Conservation (phyloP, 2,797 vertebrate genomes). For the Tamandua tetradactyla region DNA sequence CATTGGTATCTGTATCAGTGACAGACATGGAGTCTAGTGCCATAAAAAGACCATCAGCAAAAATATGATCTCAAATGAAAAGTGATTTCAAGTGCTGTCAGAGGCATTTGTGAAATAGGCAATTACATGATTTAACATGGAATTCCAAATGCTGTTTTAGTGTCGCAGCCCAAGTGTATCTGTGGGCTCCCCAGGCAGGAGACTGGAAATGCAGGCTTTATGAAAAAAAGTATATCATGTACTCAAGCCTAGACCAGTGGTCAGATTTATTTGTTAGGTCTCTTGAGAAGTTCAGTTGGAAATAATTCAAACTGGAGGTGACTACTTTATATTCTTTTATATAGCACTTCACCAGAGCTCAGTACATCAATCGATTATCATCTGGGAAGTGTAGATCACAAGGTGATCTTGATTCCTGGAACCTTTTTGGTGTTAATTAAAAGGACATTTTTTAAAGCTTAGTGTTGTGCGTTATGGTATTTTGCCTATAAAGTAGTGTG, state of each 20-base stretch:
- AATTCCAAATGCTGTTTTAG: not conserved
- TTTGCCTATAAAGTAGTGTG: not conserved
- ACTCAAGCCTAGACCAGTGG: not conserved
- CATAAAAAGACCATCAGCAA: conserved; percentile 15
- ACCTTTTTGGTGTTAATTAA: not conserved
- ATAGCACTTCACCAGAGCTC: not conserved
- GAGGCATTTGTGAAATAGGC: conserved; percentile 12
- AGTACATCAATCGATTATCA: not conserved
- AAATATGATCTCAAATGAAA: conserved; percentile 1
- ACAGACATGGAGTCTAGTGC: not conserved
- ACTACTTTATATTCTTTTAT: not conserved
- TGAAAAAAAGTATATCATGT: not conserved
- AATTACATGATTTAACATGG: not conserved
- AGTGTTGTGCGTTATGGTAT: not conserved
- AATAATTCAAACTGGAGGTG: not conserved
- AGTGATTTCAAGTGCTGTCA: conserved; percentile 4
- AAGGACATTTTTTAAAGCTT: not conserved
- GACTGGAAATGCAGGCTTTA: not conserved
- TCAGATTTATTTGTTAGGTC: not conserved
- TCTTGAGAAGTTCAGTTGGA: not conserved
- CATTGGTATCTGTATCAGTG: conserved; percentile 7
- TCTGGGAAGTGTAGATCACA: not conserved
- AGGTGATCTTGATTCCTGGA: conserved; percentile 6
- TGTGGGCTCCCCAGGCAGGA: not conserved
- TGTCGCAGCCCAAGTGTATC: not conserved